Base-by-base conservation (phyloP, 2,797 vertebrate species). In the Malacoctenus gilli region DNA sequence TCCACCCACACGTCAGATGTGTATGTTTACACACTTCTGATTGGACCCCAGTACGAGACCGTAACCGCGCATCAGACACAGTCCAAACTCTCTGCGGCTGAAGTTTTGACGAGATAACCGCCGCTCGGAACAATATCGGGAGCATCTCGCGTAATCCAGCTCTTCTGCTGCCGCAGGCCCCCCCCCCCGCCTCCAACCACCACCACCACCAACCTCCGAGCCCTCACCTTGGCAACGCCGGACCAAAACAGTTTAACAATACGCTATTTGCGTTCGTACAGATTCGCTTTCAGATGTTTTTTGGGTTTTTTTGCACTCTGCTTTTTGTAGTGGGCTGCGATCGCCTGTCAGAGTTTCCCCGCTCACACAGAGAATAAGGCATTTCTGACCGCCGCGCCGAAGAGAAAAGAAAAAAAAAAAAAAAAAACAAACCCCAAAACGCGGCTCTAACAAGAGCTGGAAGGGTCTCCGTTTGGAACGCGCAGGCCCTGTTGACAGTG, bases 181-280 rank as follows among this genome's bases (percentile, higher is more conserved):
- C 54, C 46, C 23, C 19, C 39, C 1, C 30, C n/a, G n/a, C 68
- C 66, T 81, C 74, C 72, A 80, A n/a, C n/a, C 51, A 51, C 75
- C 56, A 80, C 73, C 65, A 73, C 72, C 75, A 28, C 70, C n/a
- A n/a, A n/a, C n/a, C n/a, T 82, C 69, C 78, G 65, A 83, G 64
- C 64, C 35, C 55, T 71, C 56, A 46, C 77, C 59, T 87, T 85
- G 79, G 85, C 75, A 79, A 47, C 0, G 53, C 72, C 84, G 85
- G 76, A 87, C 77, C 78, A 84, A 85, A 87, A 86, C 77, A 84
- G 83, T 84, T 87, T 66, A 64, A 73, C 77, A 83, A 86, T 68
- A 76, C 77, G 59, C 79, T 83, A 83, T 84, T 89, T 85, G 79
- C 54, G 38, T 81, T 86, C 14, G 37, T 38, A 56, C 34, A 72